Evolutionary conservation across 2,113 vertebrate genomes (phyloP), one percentile per base, ranked within the genome.

Genomic region (Acanthisitta chloris): DNA sequence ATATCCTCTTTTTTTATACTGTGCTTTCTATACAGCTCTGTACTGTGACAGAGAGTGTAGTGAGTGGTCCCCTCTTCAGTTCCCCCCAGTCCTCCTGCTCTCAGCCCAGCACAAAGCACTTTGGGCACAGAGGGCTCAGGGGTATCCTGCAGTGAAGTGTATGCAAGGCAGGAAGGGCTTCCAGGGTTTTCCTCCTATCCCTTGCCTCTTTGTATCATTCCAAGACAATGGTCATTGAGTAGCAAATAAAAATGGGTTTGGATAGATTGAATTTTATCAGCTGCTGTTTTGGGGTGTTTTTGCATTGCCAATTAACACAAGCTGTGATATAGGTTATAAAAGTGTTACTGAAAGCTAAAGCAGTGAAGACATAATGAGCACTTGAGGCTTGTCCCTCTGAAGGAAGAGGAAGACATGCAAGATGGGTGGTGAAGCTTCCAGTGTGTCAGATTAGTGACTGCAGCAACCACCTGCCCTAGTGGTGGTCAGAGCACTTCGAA

Each of bases 41-140:
- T 73, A 25, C n/a, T 31, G 23, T 12, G 55, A 55, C 17, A 31
- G 17, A 19, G 2, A 21, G 1, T 31, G 4, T 13, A 15, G n/a
- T 2, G 38, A 72, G 15, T 14, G n/a, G 65, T 40, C 15, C 9
- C 5, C 25, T 86, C 28, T 40, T 17, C 33, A 42, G 24, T 14
- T 6, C 8, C 21, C 19, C 54, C 24, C 16, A 17, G 12, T 6
- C 45, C 45, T 76, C 40, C 14, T 36, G n/a, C 62, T 80, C 9
- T 21, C 34, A 16, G 29, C 16, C 45, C 46, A 34, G 33, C 33
- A 28, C 20, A 12, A 52, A 38, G 8, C 2, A 3, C 4, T 0
- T 40, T 18, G 12, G 29, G 9, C 38, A 1, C 1, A 0, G 5
- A 19, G 20, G 10, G 8, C 26, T 48, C 26, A 24, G 42, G 19